phyloP scores from a whole-genome alignment of 2,797 vertebrate genomes.

The Pteropus rufus region DNA sequence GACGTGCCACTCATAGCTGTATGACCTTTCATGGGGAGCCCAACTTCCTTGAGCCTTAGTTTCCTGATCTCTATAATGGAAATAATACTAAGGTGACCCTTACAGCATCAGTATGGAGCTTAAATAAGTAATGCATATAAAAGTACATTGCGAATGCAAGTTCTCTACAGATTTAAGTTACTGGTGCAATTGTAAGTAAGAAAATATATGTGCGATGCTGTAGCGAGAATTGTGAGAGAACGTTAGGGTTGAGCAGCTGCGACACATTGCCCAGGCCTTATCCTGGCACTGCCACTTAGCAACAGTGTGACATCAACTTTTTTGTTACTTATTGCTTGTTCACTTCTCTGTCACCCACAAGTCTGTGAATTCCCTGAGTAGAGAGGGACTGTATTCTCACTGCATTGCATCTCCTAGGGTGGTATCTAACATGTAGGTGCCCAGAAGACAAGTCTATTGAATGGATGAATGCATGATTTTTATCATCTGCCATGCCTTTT shows the following conservation, averaged over 20 bases:
- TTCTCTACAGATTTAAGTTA: neutral
- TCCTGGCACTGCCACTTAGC: neutral
- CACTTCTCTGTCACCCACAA: neutral
- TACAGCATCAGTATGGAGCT: neutral
- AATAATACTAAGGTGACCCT: neutral
- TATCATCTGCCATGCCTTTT: neutral
- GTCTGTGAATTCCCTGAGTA: neutral
- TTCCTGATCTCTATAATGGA: neutral
- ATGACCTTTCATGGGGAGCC: neutral
- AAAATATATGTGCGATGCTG: neutral
- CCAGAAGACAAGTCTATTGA: neutral
- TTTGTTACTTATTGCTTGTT: neutral
- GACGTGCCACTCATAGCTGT: neutral
- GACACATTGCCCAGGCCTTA: neutral
- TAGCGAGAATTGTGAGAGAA: neutral
- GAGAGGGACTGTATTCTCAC: neutral
- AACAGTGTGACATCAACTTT: neutral
- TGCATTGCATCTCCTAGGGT: neutral
- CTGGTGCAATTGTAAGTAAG: neutral
- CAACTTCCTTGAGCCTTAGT: neutral
- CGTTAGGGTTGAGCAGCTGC: rapidly evolving
- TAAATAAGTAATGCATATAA: neutral
- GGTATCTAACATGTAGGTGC: neutral
- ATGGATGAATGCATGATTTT: neutral
- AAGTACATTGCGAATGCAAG: neutral